A percentile compares a stretch with the other conserved stretches of the same genome.
Conservation (phyloP, 2,888 invertebrate genomes). For the Cenopis cana region DNA sequence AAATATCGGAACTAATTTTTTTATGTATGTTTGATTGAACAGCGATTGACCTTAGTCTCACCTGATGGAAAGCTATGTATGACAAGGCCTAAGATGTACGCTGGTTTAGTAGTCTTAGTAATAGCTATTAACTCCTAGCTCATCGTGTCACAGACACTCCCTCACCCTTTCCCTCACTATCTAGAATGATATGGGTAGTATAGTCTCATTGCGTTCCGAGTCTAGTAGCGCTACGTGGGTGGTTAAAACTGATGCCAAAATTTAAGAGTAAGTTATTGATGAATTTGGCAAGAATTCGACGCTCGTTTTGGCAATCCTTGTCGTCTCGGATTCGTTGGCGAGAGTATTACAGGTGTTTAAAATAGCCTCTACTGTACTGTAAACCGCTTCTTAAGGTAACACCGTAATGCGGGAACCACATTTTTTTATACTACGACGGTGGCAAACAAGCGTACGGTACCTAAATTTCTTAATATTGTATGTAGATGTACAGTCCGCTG, state of each 20-base stretch:
- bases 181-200: not conserved
- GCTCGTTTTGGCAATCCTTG: conserved; percentile 13
- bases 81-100: too few species aligned
- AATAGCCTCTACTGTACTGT: not conserved
- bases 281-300: conserved; percentile 13
- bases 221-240: not conserved
- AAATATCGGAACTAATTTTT: too few species aligned
- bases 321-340: conserved; percentile 4
- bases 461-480: too few species aligned
- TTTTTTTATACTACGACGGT: too few species aligned
- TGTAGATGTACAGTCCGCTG: too few species aligned
- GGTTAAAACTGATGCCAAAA: not conserved
- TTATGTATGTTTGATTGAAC: too few species aligned
- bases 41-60: too few species aligned
- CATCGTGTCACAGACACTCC: not conserved
- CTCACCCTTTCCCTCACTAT: not conserved
- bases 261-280: not conserved
- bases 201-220: not conserved
- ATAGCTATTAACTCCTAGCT: not conserved
- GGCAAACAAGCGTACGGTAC: too few species aligned
- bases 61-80: too few species aligned
- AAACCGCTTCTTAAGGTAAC: too few species aligned
- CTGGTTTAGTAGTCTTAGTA: too few species aligned
- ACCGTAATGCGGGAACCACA: too few species aligned
- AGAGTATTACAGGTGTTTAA: not conserved